Evolutionary conservation across 1,140 invertebrate genomes (phyloP), one percentile per base, ranked within the genome.

Genomic region (Tetramorium alpestre): DNA sequence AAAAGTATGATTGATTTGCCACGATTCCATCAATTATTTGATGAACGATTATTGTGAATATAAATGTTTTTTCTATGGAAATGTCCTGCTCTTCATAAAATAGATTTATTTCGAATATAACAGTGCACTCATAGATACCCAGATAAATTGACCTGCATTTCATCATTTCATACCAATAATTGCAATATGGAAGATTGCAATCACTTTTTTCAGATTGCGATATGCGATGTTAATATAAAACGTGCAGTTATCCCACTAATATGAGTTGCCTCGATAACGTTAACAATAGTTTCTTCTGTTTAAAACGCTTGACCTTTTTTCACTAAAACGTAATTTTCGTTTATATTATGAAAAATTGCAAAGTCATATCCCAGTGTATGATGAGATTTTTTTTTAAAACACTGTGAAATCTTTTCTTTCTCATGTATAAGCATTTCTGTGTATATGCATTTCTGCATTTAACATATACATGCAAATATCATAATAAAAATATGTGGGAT

Each of bases 91-190:
- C 51, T 58, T 78, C 80, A 81, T 77, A 88, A 89, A 93, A 87
- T 72, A 85, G 93, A 93, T 93, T 88, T 89, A 88, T 89, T 89
- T 90, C 89, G 84, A 65, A 91, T 91, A 78, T 81, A 85, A 86
- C 80, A 28, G 16, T 67, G 16, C 28, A 13, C 56, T 7, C 25
- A 28, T 38, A 41, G 58, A 1, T 56, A 6, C 41, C n/a, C 67
- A 11, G 22, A 70, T 88, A 91, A 89, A 91, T 91, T 80, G 51
- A 0, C 16, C 18, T 13, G 49, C 69, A 41, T 33, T 33, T 33
- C 47, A 84, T 54, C 25, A 84, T 82, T 82, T 73, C 4, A 87
- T 65, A 56, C 69, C 84, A 80, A 75, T 88, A 86, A 80, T 73
- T 70, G 69, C 54, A 70, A 28, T 22, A 22, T n/a, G n/a, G 5